phyloP scores from a whole-genome alignment of 2,888 invertebrate genomes.

The Watsonalla binaria region DNA sequence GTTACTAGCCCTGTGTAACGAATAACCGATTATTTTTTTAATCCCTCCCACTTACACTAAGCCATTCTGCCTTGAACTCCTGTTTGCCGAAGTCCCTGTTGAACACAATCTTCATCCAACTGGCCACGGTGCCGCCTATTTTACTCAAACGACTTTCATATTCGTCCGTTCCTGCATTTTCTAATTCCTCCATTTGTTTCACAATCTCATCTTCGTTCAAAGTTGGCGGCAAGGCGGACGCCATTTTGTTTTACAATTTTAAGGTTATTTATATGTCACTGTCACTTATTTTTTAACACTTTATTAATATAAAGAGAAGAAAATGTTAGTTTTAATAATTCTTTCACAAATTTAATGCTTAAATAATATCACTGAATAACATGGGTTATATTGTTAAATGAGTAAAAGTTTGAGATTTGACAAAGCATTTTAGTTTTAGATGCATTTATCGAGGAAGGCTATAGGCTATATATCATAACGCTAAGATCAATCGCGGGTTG shows the following conservation, averaged over 20 bases:
- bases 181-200: conserved; percentile 42
- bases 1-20: background rate
- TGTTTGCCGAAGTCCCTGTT: conserved; percentile 38
- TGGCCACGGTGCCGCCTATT: conserved; percentile 45
- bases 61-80: conserved; percentile 58
- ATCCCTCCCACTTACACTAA: conserved; percentile 46
- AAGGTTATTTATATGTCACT: background rate
- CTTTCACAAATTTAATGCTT: too few species aligned
- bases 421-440: too few species aligned
- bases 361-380: too few species aligned
- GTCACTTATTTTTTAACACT: too few species aligned
- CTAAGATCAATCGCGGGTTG: too few species aligned
- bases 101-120: conserved; percentile 61
- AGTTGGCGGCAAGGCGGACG: conserved; percentile 7
- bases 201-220: conserved; percentile 39
- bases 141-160: conserved; percentile 41
- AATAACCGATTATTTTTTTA: background rate
- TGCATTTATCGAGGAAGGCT: too few species aligned
- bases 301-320: too few species aligned
- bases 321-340: too few species aligned
- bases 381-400: too few species aligned
- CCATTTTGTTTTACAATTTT: conserved; percentile 38
- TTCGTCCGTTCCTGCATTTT: conserved; percentile 46
- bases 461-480: too few species aligned
- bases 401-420: too few species aligned